Evolutionary conservation across 2,888 invertebrate genomes (phyloP).

Genomic region (Lingula anatina): DNA sequence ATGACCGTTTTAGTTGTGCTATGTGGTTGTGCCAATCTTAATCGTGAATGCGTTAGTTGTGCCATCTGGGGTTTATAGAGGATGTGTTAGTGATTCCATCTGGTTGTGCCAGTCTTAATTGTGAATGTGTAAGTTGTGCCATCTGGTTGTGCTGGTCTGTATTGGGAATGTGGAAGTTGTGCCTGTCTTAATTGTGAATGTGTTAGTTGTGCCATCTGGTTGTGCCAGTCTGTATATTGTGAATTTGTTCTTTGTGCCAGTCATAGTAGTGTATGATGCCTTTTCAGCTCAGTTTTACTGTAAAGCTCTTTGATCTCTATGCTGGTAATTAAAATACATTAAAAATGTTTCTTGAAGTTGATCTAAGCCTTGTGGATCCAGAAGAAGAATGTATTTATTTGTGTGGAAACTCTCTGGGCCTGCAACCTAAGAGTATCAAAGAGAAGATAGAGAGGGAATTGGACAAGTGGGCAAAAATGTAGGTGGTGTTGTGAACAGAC

Average conservation of each 20-base stretch:
- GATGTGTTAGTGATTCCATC: neutral
- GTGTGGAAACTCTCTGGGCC: conserved; percentile 59
- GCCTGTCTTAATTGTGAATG: too few species aligned
- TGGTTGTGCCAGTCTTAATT: neutral
- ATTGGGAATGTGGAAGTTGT: too few species aligned
- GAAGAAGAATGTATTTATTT: conserved; percentile 57
- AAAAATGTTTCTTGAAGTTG: conserved; percentile 28
- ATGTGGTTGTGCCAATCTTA: neutral
- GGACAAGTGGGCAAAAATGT: conserved; percentile 57
- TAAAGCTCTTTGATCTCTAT: too few species aligned
- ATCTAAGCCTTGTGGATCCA: conserved; percentile 31
- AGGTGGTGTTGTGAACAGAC: too few species aligned
- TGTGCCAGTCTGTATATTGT: too few species aligned
- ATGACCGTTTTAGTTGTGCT: neutral
- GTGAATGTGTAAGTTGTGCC: too few species aligned
- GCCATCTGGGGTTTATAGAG: neutral
- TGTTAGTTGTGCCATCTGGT: too few species aligned
- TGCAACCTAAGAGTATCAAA: conserved; percentile 55
- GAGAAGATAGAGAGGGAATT: conserved; percentile 51
- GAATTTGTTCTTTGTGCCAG: too few species aligned
- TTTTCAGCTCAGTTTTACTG: too few species aligned
- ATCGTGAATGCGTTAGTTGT: neutral
- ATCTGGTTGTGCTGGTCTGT: too few species aligned
- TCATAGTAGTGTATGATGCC: too few species aligned
- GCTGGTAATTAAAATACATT: too few species aligned